phyloP scores from a whole-genome alignment of 2,888 invertebrate genomes.

The Gymnoscelis rufifasciata region DNA sequence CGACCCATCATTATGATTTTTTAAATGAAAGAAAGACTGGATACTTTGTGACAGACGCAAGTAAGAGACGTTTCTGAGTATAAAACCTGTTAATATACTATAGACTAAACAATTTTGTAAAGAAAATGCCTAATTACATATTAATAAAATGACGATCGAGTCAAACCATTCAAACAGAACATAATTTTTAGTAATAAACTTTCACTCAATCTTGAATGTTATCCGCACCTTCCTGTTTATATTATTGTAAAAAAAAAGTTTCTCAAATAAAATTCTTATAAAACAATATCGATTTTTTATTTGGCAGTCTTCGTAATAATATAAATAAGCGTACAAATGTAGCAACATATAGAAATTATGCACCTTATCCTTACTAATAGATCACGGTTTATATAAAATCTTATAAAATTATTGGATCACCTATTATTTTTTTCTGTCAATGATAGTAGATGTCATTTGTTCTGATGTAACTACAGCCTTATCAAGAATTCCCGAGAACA shows the following conservation, averaged over 20 bases:
- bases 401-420: constrained; percentile 4
- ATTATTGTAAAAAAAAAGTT: constrained; percentile 55
- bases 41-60: no score
- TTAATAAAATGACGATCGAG: not conserved
- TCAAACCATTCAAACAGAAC: constrained; percentile 21
- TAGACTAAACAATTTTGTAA: no score
- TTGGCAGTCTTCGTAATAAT: constrained; percentile 47
- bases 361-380: constrained; percentile 12
- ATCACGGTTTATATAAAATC: constrained; percentile 8
- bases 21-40: no score
- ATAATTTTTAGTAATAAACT: constrained; percentile 27
- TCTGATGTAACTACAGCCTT: no score
- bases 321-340: constrained; percentile 26
- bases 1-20: no score
- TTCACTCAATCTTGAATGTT: constrained; percentile 53
- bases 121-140: not conserved
- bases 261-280: constrained; percentile 67
- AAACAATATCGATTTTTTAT: constrained; percentile 48
- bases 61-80: no score
- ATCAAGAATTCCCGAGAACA: no score
- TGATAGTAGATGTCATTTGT: no score
- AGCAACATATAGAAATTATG: constrained; percentile 23
- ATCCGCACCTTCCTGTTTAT: constrained; percentile 58
- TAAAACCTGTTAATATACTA: no score
- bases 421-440: no score